Conservation (phyloP, 1,140 invertebrate genomes). For the Melitaea cinxia region DNA sequence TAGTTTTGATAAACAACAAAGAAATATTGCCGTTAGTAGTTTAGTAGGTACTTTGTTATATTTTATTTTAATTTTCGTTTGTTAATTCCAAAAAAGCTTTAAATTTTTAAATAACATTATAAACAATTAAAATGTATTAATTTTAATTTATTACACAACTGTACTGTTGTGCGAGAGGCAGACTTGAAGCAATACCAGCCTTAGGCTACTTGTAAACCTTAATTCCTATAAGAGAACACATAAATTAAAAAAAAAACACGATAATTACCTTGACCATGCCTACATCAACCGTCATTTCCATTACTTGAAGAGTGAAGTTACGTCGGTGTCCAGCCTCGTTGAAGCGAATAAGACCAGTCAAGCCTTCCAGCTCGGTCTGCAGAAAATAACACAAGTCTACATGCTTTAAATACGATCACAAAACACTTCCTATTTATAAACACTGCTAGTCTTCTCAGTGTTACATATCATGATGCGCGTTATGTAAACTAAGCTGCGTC, state of each 20-base stretch:
- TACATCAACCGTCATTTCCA: slow-evolving; percentile 95
- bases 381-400: slow-evolving; percentile 59
- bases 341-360: slow-evolving; percentile 95
- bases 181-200: too few species aligned
- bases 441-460: neutral
- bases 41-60: too few species aligned
- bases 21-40: too few species aligned
- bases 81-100: too few species aligned
- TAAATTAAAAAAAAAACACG: neutral
- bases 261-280: slow-evolving; percentile 89
- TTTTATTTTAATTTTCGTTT: too few species aligned
- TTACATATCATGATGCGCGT: neutral
- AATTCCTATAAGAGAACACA: neutral
- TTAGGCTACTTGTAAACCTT: too few species aligned
- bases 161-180: too few species aligned
- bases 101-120: too few species aligned
- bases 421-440: neutral
- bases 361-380: slow-evolving; percentile 94
- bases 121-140: too few species aligned
- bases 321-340: slow-evolving; percentile 91
- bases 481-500: neutral
- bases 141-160: too few species aligned
- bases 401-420: slow-evolving; percentile 44
- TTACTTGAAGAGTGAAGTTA: slow-evolving; percentile 95
- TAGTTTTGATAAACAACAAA: too few species aligned